Evolutionary conservation across 2,888 invertebrate genomes (phyloP).

Genomic region (Clusia tigrina): DNA sequence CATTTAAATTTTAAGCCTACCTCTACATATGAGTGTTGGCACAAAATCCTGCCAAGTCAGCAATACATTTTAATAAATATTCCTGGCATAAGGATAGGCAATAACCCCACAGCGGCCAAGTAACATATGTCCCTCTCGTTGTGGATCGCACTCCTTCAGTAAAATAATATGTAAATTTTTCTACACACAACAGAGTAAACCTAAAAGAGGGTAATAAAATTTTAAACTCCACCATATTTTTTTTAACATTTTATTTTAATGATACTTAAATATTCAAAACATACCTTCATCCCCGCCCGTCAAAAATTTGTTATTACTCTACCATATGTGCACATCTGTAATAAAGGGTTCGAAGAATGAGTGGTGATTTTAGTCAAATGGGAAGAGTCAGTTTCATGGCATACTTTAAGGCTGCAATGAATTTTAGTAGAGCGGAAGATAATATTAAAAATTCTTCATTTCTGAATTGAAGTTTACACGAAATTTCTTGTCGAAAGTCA

Average conservation of each 20-base stretch:
- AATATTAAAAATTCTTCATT: no score
- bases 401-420: conserved; percentile 31
- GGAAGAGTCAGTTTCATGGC: conserved; percentile 44
- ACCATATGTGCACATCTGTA: conserved; percentile 41
- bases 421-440: no score
- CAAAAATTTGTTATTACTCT: conserved; percentile 33
- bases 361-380: conserved; percentile 34
- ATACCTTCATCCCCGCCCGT: not conserved
- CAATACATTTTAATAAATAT: not conserved
- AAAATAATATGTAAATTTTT: not conserved
- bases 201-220: not conserved
- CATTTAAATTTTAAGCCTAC: no score
- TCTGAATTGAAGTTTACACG: no score
- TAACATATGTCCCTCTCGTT: not conserved
- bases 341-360: not conserved
- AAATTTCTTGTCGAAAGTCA: no score
- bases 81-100: not conserved
- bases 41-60: not conserved
- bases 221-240: not conserved
- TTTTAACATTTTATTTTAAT: not conserved
- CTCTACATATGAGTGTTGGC: no score
- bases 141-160: not conserved
- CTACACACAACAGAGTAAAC: not conserved
- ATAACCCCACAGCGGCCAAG: not conserved
- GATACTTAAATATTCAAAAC: not conserved